Conservation (phyloP, 2,113 vertebrate species). For the Paradoxurus hermaphroditus region DNA sequence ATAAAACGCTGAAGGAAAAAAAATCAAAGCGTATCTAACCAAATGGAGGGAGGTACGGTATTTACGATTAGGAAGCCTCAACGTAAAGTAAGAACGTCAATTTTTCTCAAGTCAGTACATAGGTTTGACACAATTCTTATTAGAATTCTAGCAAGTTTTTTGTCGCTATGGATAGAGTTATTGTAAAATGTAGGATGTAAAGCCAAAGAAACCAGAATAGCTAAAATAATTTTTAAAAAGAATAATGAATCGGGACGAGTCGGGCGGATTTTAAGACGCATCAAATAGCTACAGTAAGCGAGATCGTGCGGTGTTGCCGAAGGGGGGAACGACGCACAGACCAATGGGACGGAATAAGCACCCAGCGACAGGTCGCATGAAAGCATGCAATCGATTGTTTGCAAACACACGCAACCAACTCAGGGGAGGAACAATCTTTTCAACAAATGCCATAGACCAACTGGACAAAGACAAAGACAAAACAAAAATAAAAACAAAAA, state of each 20-base stretch:
- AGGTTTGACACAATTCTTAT: not conserved
- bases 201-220: not conserved
- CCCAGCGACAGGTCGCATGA: not conserved
- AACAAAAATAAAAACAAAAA: fast-evolving
- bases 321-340: not conserved
- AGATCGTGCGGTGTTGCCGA: not conserved
- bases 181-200: not conserved
- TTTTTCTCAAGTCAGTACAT: not conserved
- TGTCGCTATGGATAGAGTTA: not conserved
- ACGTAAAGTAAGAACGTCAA: not conserved
- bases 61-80: not conserved
- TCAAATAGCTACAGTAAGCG: not conserved
- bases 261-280: not conserved
- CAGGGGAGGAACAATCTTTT: not conserved
- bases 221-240: not conserved
- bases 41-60: not conserved
- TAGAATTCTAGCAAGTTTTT: not conserved
- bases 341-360: not conserved
- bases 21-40: constrained; percentile 9
- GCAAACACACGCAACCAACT: not conserved
- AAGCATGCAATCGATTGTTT: not conserved
- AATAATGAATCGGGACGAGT: not conserved
- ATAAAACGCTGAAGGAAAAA: not conserved
- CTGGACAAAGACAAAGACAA: not conserved
- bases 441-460: not conserved